Percentiles rank a stretch among this genome's conserved stretches.
Evolutionary conservation across 2,888 invertebrate genomes (phyloP).

Genomic region (Clanis bilineata): DNA sequence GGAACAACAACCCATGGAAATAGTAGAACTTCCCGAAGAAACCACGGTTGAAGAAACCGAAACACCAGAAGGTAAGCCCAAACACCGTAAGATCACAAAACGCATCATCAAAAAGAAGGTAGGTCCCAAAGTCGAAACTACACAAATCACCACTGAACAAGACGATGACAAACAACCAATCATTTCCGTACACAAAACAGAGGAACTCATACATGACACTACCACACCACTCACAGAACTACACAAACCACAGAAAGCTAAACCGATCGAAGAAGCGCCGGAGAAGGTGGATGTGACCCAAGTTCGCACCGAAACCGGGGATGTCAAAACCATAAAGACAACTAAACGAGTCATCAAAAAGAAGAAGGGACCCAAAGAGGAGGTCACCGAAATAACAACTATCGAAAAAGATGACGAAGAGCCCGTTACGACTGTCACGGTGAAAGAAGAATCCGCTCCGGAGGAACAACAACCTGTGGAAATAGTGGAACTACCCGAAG

Average conservation of each 20-base stretch:
- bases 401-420: slow-evolving; percentile 25
- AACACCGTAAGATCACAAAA: slow-evolving; percentile 46
- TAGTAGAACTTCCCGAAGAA: slow-evolving; percentile 37
- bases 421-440: slow-evolving; percentile 24
- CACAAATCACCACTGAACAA: slow-evolving; percentile 31
- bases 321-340: slow-evolving; percentile 27
- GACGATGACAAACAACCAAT: slow-evolving; percentile 36
- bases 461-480: slow-evolving; percentile 18
- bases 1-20: slow-evolving; percentile 22
- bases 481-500: slow-evolving; percentile 39
- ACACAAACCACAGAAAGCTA: slow-evolving; percentile 21
- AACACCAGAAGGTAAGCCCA: slow-evolving; percentile 35
- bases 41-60: slow-evolving; percentile 51
- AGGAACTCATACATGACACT: slow-evolving; percentile 34
- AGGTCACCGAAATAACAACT: slow-evolving; percentile 32
- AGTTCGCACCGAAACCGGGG: slow-evolving; percentile 41
- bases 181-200: slow-evolving; percentile 50
- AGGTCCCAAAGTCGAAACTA: slow-evolving; percentile 41
- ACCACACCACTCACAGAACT: slow-evolving; percentile 27
- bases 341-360: slow-evolving; percentile 44
- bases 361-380: slow-evolving; percentile 33
- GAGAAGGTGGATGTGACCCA: slow-evolving; percentile 32
- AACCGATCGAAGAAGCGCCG: slow-evolving; percentile 28
- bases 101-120: slow-evolving; percentile 46
- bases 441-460: slow-evolving; percentile 44